phyloP scores from a whole-genome alignment of 2,888 invertebrate genomes.

The Limnephilus rhombicus region DNA sequence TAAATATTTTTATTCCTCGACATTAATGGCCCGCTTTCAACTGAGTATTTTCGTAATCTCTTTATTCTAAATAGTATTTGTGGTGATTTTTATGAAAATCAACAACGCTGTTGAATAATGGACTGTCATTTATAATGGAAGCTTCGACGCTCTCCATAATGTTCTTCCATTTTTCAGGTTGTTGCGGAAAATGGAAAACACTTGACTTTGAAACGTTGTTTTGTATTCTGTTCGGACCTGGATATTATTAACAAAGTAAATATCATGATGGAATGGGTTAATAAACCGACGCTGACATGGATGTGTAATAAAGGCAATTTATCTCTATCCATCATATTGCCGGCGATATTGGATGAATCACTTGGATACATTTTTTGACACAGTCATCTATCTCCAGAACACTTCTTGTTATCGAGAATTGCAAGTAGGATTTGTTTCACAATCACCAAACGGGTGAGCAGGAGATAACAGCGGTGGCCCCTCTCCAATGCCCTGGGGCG shows the following conservation, averaged over 20 bases:
- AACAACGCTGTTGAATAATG: background rate
- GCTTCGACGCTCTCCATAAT: background rate
- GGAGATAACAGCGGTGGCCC: background rate
- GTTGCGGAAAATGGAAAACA: background rate
- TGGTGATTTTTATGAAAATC: background rate
- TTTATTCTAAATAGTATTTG: background rate
- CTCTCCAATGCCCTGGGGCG: background rate
- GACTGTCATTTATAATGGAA: background rate
- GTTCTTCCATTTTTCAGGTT: background rate
- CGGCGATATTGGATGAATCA: background rate
- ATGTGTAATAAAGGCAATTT: background rate
- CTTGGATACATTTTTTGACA: slow-evolving; percentile 23
- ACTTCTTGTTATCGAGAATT: background rate
- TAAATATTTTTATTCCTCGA: background rate
- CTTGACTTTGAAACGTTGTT: slow-evolving; percentile 2
- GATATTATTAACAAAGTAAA: slow-evolving; percentile 14
- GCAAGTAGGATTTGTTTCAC: background rate
- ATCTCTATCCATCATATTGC: slow-evolving; percentile 5
- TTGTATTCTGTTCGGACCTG: background rate
- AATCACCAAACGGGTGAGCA: background rate
- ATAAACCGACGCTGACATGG: background rate
- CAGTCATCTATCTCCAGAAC: background rate
- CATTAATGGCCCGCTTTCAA: background rate
- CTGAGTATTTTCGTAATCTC: background rate
- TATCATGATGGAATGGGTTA: background rate